Conservation (phyloP, 2,113 vertebrate genomes). For the Podiceps cristatus region DNA sequence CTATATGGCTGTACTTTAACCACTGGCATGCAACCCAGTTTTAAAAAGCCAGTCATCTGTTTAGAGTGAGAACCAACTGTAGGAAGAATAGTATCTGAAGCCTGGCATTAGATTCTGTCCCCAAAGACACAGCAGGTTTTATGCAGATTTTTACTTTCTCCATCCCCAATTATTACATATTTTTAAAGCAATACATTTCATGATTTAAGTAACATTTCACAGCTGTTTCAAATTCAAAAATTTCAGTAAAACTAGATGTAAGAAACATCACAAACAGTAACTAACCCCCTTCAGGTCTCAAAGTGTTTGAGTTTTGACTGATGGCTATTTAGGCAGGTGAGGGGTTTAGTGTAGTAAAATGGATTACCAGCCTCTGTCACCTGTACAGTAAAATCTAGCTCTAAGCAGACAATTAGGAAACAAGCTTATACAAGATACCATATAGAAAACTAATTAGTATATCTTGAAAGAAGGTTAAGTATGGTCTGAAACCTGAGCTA, state of each 20-base stretch:
- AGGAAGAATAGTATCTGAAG: conserved; percentile 36
- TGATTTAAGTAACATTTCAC: conserved; percentile 19
- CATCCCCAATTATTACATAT: not conserved
- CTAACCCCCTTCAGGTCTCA: not conserved
- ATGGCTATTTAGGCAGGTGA: not conserved
- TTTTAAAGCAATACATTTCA: conserved; percentile 20
- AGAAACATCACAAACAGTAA: not conserved
- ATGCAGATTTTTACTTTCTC: not conserved
- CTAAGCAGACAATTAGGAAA: not conserved
- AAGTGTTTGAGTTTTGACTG: not conserved
- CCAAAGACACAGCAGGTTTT: not conserved
- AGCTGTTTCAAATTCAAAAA: not conserved
- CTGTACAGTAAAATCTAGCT: not conserved
- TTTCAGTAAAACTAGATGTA: not conserved
- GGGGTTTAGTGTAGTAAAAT: conserved; percentile 14
- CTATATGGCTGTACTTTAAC: conserved; percentile 79
- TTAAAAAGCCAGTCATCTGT: conserved; percentile 73
- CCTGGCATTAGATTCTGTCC: not conserved
- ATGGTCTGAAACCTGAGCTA: not conserved
- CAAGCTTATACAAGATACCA: not conserved
- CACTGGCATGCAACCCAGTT: conserved; percentile 63
- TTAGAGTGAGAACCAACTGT: conserved; percentile 71
- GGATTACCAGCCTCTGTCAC: not conserved
- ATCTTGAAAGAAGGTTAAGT: not conserved
- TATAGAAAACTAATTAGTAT: not conserved